A percentile compares a stretch with the other conserved stretches of the same genome.
Conservation (phyloP, 2,797 vertebrate genomes). For the Oceanodroma leucorhoa region DNA sequence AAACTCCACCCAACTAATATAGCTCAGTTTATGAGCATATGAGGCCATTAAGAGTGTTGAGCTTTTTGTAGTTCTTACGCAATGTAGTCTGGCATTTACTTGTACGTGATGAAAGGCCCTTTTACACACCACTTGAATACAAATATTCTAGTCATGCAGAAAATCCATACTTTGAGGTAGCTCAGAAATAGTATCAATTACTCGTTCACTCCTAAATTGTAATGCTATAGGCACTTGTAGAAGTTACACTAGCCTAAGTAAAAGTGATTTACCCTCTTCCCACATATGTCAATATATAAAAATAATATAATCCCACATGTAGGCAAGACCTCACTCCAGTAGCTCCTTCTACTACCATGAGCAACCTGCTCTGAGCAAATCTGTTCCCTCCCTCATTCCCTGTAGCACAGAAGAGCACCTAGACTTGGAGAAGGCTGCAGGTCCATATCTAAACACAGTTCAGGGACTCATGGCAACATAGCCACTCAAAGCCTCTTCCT, state of each 20-base stretch:
- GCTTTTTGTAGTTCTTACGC: neutral
- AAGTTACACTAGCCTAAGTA: neutral
- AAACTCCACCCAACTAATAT: neutral
- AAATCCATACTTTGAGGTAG: neutral
- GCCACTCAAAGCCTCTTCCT: neutral
- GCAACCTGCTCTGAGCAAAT: neutral
- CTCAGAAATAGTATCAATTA: neutral
- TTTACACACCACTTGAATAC: neutral
- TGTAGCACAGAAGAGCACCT: neutral
- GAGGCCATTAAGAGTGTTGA: neutral
- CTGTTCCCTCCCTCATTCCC: neutral
- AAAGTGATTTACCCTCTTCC: neutral
- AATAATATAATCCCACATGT: neutral
- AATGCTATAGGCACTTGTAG: neutral
- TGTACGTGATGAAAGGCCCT: neutral
- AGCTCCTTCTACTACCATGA: fast-evolving
- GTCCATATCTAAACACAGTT: neutral
- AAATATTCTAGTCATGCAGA: neutral
- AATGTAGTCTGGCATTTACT: neutral
- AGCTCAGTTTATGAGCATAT: neutral
- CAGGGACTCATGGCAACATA: neutral
- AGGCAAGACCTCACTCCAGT: neutral
- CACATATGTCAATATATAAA: neutral
- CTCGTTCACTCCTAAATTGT: neutral
- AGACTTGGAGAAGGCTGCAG: neutral